These are phyloP conservation scores for Cynaeus angustus DNA, from an alignment of 2,888 invertebrate species.

Conservation along the genomic window DNA sequence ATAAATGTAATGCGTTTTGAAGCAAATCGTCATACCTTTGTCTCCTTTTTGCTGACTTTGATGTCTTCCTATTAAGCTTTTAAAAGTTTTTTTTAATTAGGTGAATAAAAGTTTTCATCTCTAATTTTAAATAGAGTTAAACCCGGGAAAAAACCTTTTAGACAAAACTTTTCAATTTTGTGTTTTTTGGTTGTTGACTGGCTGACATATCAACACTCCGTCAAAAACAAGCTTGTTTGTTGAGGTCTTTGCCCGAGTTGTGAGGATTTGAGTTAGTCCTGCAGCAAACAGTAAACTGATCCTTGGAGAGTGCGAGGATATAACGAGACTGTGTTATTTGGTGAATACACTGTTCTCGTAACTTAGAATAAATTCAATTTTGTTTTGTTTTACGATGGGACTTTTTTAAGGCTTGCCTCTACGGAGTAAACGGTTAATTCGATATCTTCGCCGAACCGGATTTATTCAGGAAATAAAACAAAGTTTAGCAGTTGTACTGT, in stretches of 20 bases:
- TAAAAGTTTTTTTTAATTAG: no score
- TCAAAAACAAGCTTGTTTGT: constrained; percentile 7
- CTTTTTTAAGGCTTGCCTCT: constrained; percentile 22
- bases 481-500: constrained; percentile 4
- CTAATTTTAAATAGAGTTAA: no score
- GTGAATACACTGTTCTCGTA: constrained; percentile 11
- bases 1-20: no score
- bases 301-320: constrained; percentile 32
- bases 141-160: no score
- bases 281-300: constrained; percentile 41
- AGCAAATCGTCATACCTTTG: no score
- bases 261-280: constrained; percentile 13
- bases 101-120: no score
- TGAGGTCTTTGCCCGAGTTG: neutral
- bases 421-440: constrained; percentile 19
- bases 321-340: constrained; percentile 30
- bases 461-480: constrained; percentile 20
- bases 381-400: constrained; percentile 39
- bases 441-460: constrained; percentile 15
- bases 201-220: neutral
- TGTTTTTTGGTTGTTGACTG: no score
- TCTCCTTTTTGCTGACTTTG: no score
- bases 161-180: no score
- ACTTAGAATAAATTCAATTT: constrained; percentile 44
- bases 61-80: no score